Conservation (phyloP, 2,888 invertebrate genomes). For the Sphaerophoria taeniata region DNA sequence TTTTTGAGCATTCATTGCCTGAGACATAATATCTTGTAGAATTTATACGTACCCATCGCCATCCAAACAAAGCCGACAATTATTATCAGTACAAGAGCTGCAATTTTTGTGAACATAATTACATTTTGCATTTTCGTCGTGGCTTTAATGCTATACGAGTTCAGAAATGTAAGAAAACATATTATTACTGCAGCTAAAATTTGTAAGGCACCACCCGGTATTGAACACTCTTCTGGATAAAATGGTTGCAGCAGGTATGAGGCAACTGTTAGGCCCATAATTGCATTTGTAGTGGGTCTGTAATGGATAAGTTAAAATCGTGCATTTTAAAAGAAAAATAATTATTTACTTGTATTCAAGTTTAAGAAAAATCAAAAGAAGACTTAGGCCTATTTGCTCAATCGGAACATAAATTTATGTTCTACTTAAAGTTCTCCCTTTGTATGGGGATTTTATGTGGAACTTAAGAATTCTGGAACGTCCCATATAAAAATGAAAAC, state of each 20-base stretch:
- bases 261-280: conserved; percentile 96
- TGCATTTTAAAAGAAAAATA: neutral
- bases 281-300: conserved; percentile 98
- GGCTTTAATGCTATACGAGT: conserved; percentile 93
- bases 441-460: no score
- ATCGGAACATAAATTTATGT: no score
- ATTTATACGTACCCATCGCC: conserved; percentile 84
- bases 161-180: conserved; percentile 94
- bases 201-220: conserved; percentile 88
- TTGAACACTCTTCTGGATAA: conserved; percentile 88
- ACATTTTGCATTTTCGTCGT: conserved; percentile 95
- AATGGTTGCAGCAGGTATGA: conserved; percentile 95
- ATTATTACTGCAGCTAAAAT: conserved; percentile 92
- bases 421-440: no score
- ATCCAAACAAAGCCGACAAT: conserved; percentile 91
- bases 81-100: conserved; percentile 92
- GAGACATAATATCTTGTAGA: no score
- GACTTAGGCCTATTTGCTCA: no score
- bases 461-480: no score
- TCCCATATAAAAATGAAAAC: no score
- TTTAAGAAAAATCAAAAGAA: no score
- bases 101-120: conserved; percentile 96
- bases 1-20: no score
- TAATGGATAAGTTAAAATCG: conserved; percentile 76
- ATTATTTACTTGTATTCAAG: no score